Conservation (phyloP, 2,113 vertebrate species). For the Verasper variegatus region DNA sequence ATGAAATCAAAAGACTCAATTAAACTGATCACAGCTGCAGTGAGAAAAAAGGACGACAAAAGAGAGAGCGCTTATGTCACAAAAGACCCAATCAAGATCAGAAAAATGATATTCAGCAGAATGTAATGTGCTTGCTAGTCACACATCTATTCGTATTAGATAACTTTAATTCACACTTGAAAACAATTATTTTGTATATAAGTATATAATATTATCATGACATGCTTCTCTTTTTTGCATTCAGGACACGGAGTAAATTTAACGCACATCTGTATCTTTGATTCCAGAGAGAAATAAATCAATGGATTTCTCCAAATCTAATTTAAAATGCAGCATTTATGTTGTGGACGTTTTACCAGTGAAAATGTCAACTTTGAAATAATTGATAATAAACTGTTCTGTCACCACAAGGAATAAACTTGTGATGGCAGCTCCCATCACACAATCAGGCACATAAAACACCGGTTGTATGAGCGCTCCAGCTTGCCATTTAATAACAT, state of each 20-base stretch:
- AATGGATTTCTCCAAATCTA: background rate
- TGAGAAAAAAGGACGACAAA: constrained; percentile 1
- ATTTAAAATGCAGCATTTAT: background rate
- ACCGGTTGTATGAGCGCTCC: background rate
- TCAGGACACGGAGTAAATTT: too few relatives aligned
- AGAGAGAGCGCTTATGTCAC: background rate
- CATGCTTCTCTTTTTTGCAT: too few relatives aligned
- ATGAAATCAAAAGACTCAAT: constrained; percentile 3
- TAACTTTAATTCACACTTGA: too few relatives aligned
- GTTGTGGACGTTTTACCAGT: background rate
- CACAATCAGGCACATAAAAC: background rate
- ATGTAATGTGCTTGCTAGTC: background rate
- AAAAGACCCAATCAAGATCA: background rate
- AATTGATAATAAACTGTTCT: constrained; percentile 5
- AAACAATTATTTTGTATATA: too few relatives aligned
- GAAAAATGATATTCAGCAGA: background rate
- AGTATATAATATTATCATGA: too few relatives aligned
- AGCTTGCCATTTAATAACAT: constrained; percentile 18
- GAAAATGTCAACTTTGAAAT: constrained; percentile 9
- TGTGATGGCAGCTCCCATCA: constrained; percentile 9
- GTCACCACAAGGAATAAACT: background rate
- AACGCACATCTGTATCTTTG: background rate
- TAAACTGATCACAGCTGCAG: constrained; percentile 16
- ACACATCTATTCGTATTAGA: too few relatives aligned
- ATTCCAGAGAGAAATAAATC: background rate